phyloP scores from a whole-genome alignment of 2,113 vertebrate species.

The Cinclus cinclus region DNA sequence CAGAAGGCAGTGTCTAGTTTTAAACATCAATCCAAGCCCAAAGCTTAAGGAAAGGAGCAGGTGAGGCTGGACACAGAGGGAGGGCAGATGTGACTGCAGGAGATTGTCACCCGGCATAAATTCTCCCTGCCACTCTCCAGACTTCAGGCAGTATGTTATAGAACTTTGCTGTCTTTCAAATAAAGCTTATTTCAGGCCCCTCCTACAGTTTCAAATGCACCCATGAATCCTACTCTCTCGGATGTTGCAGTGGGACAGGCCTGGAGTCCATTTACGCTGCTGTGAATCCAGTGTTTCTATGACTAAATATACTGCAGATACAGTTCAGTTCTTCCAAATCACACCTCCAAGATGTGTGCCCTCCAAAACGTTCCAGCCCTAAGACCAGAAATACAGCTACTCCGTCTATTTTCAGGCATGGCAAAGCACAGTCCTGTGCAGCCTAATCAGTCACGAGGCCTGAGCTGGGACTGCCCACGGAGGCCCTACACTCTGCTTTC shows the following conservation, averaged over 20 bases:
- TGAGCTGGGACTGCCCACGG: background rate
- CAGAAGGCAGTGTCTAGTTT: background rate
- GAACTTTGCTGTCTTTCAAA: background rate
- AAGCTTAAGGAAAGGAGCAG: background rate
- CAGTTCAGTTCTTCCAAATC: background rate
- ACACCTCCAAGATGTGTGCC: background rate
- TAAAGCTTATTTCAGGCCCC: background rate
- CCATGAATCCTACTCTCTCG: background rate
- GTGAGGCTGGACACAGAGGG: background rate
- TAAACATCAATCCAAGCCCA: background rate
- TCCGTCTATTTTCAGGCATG: background rate
- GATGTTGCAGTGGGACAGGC: fast-evolving
- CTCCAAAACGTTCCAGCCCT: background rate
- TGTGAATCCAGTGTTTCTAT: background rate
- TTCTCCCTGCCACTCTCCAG: background rate
- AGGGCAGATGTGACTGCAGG: background rate
- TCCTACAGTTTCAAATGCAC: background rate
- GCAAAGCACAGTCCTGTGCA: background rate
- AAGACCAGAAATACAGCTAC: background rate
- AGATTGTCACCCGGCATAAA: background rate
- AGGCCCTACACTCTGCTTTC: background rate
- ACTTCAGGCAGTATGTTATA: background rate
- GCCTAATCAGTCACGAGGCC: background rate
- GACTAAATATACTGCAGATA: background rate
- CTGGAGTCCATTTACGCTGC: background rate